These are phyloP conservation scores for Drosophila obscura DNA, from an alignment of 1,140 invertebrate species.

Conservation along the genomic window DNA sequence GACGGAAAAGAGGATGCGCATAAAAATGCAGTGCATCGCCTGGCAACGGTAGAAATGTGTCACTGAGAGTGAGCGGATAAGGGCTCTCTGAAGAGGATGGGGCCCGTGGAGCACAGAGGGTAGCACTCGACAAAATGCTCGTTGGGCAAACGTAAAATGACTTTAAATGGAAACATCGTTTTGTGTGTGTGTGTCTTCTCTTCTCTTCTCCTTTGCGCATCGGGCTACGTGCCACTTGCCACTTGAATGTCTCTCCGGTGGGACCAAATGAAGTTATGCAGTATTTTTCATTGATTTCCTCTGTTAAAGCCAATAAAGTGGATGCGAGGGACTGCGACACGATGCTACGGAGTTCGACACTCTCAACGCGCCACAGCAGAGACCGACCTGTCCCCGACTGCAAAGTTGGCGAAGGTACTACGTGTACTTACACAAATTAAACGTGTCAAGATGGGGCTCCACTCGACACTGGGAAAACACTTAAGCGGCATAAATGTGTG, in stretches of 20 bases:
- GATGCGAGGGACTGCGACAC: conserved; percentile 18
- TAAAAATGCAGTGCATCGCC: conserved; percentile 68
- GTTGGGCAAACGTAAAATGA: conserved; percentile 53
- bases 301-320: conserved; percentile 46
- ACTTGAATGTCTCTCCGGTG: conserved; percentile 43
- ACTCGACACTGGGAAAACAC: conserved; percentile 29
- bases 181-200: conserved; percentile 30
- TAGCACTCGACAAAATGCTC: conserved; percentile 23
- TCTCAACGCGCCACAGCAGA: not conserved
- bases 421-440: conserved; percentile 69
- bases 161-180: conserved; percentile 72
- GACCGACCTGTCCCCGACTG: too few species aligned
- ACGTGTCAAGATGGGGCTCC: conserved; percentile 23
- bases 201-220: conserved; percentile 40
- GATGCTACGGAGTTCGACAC: conserved; percentile 30
- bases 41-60: conserved; percentile 59
- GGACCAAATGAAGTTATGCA: conserved; percentile 72
- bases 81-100: conserved; percentile 9
- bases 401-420: conserved; percentile 5
- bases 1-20: conserved; percentile 5
- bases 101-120: conserved; percentile 13
- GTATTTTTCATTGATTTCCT: conserved; percentile 71
- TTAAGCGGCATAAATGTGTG: conserved; percentile 10
- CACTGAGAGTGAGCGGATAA: conserved; percentile 13
- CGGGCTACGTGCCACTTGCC: conserved; percentile 65